These are phyloP conservation scores for Theocolax elegans DNA, from an alignment of 1,140 invertebrate genomes.

Conservation along the genomic window DNA sequence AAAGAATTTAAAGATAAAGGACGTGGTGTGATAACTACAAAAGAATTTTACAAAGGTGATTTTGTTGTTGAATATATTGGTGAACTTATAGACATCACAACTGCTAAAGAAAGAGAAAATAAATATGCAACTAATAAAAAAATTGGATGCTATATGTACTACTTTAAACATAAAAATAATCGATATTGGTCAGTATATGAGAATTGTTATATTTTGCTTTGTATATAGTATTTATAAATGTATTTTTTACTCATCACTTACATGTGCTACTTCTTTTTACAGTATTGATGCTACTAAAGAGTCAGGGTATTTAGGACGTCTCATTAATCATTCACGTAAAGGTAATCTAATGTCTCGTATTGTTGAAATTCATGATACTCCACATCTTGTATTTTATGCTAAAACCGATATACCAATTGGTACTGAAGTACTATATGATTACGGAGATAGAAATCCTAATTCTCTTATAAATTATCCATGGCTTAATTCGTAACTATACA, in stretches of 20 bases:
- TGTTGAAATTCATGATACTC: constrained; percentile 79
- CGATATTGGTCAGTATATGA: constrained; percentile 86
- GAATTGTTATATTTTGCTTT: constrained; percentile 37
- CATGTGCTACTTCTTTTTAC: constrained; percentile 48
- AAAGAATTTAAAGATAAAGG: constrained; percentile 79
- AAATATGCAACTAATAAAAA: constrained; percentile 87
- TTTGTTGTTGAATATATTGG: constrained; percentile 98
- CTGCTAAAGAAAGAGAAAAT: constrained; percentile 85
- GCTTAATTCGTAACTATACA: constrained; percentile 78
- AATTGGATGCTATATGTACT: constrained; percentile 99
- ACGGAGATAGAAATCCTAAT: constrained; percentile 93
- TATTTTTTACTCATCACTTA: neutral
- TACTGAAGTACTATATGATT: constrained; percentile 96
- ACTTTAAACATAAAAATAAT: constrained; percentile 90
- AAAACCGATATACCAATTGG: constrained; percentile 86
- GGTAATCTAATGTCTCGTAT: constrained; percentile 92
- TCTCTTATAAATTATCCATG: constrained; percentile 93
- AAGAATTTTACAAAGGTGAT: constrained; percentile 84
- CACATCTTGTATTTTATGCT: constrained; percentile 90
- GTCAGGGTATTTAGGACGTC: constrained; percentile 85
- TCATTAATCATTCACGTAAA: constrained; percentile 95
- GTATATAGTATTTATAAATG: neutral
- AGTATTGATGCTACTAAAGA: constrained; percentile 97
- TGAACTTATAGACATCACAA: constrained; percentile 85
- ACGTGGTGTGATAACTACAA: constrained; percentile 81